Evolutionary conservation across 1,140 invertebrate genomes (phyloP).

Genomic region (Solen grandis): DNA sequence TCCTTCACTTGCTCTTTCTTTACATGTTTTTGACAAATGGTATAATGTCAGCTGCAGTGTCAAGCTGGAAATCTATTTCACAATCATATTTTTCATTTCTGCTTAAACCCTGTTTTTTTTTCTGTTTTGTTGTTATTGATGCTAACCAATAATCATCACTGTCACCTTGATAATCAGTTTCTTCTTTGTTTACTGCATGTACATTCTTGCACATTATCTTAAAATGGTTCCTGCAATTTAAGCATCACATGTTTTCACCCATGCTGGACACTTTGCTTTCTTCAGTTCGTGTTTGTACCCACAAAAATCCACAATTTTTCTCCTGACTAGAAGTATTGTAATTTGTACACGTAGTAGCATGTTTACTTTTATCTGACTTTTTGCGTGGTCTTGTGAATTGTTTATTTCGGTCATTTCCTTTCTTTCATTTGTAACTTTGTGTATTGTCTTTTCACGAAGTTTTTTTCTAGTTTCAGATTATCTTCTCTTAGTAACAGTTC

Average conservation of each 20-base stretch:
- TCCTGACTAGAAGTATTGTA: too few species aligned
- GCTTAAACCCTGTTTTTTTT: background rate
- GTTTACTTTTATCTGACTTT: too few species aligned
- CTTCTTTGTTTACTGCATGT: background rate
- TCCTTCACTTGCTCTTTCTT: too few species aligned
- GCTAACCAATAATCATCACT: conserved; percentile 11
- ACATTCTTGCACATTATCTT: background rate
- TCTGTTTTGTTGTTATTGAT: background rate
- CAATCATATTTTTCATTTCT: background rate
- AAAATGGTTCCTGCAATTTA: conserved; percentile 5
- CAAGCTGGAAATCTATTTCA: background rate
- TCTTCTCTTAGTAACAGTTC: conserved; percentile 38
- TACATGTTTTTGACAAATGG: background rate
- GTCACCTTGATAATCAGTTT: background rate
- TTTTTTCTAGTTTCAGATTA: conserved; percentile 15
- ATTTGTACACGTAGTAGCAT: too few species aligned
- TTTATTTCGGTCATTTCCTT: too few species aligned
- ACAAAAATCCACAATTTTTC: too few species aligned
- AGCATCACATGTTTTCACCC: too few species aligned
- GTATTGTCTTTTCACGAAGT: too few species aligned
- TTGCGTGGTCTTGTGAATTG: too few species aligned
- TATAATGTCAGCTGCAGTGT: conserved; percentile 6
- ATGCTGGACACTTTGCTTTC: too few species aligned
- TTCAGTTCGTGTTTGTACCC: too few species aligned
- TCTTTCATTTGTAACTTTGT: too few species aligned